Evolutionary conservation across 2,113 vertebrate genomes (phyloP).

Genomic region (Salvator merianae): DNA sequence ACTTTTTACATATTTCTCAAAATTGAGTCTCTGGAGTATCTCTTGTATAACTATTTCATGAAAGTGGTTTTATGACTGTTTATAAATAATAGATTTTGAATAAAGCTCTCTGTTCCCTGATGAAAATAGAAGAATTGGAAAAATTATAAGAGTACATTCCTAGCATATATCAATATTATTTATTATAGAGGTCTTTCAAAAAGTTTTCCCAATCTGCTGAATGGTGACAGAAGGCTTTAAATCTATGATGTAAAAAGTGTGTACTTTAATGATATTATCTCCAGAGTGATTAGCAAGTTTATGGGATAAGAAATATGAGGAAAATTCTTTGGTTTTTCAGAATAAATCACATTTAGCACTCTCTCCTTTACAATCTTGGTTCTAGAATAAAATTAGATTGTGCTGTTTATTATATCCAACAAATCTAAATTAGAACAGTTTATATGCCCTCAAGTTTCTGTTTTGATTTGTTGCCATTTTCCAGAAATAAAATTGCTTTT

Average conservation of each 20-base stretch:
- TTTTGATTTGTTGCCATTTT: slow-evolving; percentile 48
- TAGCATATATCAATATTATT: slow-evolving; percentile 44
- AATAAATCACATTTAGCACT: slow-evolving; percentile 45
- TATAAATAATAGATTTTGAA: slow-evolving; percentile 33
- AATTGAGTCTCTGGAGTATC: slow-evolving; percentile 35
- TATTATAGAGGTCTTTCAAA: slow-evolving; percentile 34
- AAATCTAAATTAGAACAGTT: slow-evolving; percentile 39
- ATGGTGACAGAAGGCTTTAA: slow-evolving; percentile 48
- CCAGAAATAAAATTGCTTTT: slow-evolving; percentile 45
- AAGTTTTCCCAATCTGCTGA: slow-evolving; percentile 34
- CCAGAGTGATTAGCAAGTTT: slow-evolving; percentile 52
- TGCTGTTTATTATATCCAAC: slow-evolving; percentile 44
- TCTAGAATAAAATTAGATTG: slow-evolving; percentile 51
- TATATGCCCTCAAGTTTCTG: slow-evolving; percentile 41
- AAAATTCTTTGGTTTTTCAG: slow-evolving; percentile 46
- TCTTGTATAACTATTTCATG: slow-evolving; percentile 41
- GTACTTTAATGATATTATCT: slow-evolving; percentile 58
- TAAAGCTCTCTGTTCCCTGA: slow-evolving; percentile 25
- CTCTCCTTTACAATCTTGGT: slow-evolving; percentile 41
- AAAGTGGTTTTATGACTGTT: slow-evolving; percentile 46
- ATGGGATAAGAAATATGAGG: slow-evolving; percentile 39
- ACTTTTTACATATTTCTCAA: slow-evolving; percentile 34
- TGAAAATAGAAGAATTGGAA: slow-evolving; percentile 13
- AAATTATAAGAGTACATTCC: slow-evolving; percentile 28
- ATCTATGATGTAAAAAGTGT: slow-evolving; percentile 32